Conservation (phyloP, 1,140 invertebrate genomes). For the Philopotamus ludificatus region DNA sequence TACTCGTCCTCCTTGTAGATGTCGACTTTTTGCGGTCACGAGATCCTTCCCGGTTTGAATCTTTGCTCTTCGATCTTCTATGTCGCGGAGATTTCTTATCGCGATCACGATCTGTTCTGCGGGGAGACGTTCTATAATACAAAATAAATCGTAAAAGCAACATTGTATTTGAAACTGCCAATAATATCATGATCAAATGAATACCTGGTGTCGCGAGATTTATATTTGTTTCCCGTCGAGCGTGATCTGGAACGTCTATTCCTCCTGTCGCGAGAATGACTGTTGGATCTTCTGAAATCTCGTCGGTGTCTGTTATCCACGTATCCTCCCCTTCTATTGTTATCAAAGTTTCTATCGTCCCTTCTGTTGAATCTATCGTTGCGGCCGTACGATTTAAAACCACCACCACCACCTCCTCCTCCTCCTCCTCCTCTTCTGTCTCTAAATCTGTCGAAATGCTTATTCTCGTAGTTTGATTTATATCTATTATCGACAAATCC, state of each 20-base stretch:
- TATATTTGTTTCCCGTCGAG: constrained; percentile 22
- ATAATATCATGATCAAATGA: neutral
- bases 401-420: too few species aligned
- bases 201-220: constrained; percentile 14
- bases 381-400: too few species aligned
- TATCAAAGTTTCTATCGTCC: too few species aligned
- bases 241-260: constrained; percentile 28
- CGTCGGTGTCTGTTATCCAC: too few species aligned
- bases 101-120: neutral
- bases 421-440: too few species aligned
- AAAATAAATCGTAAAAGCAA: neutral
- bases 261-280: neutral
- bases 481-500: too few species aligned
- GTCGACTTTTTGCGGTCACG: constrained; percentile 17
- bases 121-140: constrained; percentile 1
- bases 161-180: neutral
- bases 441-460: too few species aligned
- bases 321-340: too few species aligned
- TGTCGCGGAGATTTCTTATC: constrained; percentile 20
- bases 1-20: constrained; percentile 27
- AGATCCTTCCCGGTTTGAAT: constrained; percentile 4
- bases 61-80: constrained; percentile 13
- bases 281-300: neutral
- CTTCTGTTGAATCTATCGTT: too few species aligned
- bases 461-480: too few species aligned